Evolutionary conservation across 2,797 vertebrate species (phyloP).

Genomic region (Xiphophorus birchmanni): DNA sequence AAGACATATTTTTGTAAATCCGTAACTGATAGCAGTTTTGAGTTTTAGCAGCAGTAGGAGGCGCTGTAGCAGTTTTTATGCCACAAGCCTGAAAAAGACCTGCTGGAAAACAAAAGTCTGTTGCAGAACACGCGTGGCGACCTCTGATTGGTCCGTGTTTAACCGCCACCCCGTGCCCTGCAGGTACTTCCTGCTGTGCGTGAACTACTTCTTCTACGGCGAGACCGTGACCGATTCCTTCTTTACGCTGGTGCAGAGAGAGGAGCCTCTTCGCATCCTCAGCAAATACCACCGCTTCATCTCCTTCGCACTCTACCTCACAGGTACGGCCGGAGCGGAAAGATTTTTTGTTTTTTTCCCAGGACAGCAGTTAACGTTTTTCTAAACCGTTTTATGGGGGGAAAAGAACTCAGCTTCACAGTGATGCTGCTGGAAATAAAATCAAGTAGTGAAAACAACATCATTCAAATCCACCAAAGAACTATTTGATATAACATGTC

Average conservation of each 20-base stretch:
- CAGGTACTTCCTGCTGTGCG: conserved; percentile 98
- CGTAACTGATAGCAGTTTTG: conserved; percentile 20
- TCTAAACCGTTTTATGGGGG: neutral
- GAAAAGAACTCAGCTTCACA: neutral
- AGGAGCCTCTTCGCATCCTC: conserved; percentile 95
- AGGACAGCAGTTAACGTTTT: neutral
- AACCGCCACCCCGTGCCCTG: neutral
- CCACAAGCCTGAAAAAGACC: conserved; percentile 30
- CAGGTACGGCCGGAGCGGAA: conserved; percentile 76
- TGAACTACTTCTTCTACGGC: conserved; percentile 99
- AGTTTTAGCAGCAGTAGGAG: conserved; percentile 36
- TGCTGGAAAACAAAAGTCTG: neutral
- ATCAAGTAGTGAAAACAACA: neutral
- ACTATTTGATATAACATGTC: neutral
- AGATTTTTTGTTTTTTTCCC: neutral
- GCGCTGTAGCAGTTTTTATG: conserved; percentile 24
- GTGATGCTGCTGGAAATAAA: neutral
- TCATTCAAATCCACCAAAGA: neutral
- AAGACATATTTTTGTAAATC: conserved; percentile 15
- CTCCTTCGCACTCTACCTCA: conserved; percentile 94
- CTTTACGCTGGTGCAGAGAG: conserved; percentile 95
- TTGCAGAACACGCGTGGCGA: conserved; percentile 18
- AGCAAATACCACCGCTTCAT: conserved; percentile 99
- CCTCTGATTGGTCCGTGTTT: conserved; percentile 16
- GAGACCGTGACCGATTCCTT: conserved; percentile 98